Conservation (phyloP, 2,797 vertebrate genomes). For the Hippopotamyrus pictus region DNA sequence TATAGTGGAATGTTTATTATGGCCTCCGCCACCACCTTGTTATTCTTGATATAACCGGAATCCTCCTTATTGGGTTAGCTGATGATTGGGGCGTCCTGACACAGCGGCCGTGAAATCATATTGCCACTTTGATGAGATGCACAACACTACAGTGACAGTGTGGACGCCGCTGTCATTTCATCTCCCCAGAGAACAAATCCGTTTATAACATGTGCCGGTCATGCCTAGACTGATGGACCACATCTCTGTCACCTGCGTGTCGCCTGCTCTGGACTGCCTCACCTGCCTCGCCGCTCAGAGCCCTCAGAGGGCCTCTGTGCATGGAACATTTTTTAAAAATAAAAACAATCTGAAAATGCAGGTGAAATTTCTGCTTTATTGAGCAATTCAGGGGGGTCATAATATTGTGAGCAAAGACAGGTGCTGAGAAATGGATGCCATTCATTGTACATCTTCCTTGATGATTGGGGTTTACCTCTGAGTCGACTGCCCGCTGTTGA, state of each 20-base stretch:
- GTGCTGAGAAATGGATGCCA: background rate
- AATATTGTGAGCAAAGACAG: background rate
- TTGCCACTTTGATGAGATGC: slow-evolving; percentile 4
- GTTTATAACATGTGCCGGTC: background rate
- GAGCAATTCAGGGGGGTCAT: slow-evolving; percentile 18
- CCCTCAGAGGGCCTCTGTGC: background rate
- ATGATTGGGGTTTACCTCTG: background rate
- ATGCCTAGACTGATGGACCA: background rate
- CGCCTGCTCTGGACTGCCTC: background rate
- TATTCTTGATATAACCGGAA: background rate
- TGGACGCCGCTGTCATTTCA: background rate
- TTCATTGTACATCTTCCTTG: background rate
- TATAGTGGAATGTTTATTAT: background rate
- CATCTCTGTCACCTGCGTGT: slow-evolving; percentile 4
- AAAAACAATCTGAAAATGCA: slow-evolving; percentile 7
- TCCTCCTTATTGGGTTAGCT: background rate
- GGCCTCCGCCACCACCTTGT: background rate
- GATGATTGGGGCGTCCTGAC: background rate
- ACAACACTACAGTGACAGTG: background rate
- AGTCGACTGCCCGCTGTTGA: background rate
- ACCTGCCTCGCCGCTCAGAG: background rate
- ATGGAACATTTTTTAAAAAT: background rate
- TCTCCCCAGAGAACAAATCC: slow-evolving; percentile 1
- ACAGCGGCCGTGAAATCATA: slow-evolving; percentile 14
- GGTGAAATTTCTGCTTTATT: slow-evolving; percentile 11